phyloP scores from a whole-genome alignment of 2,797 vertebrate genomes.

The Bufotes viridis region DNA sequence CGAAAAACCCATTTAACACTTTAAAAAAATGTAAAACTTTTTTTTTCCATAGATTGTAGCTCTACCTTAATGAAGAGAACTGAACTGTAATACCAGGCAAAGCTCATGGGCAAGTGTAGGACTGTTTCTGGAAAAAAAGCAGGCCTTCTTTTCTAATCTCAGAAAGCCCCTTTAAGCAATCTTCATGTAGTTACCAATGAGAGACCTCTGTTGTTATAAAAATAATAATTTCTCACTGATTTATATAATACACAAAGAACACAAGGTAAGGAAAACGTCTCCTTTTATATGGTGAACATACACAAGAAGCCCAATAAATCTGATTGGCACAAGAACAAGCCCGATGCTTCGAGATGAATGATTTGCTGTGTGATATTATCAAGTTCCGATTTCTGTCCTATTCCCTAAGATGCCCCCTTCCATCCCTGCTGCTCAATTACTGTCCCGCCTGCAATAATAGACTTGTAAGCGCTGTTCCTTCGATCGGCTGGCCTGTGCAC shows the following conservation, averaged over 20 bases:
- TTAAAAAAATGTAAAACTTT: too few relatives aligned
- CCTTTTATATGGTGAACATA: conserved; percentile 4
- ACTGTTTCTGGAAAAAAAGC: background rate
- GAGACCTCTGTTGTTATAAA: background rate
- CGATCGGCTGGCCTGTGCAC: conserved; percentile 90
- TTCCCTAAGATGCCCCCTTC: conserved; percentile 79
- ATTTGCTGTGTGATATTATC: conserved; percentile 80
- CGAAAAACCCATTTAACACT: too few relatives aligned
- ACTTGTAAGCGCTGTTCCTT: conserved; percentile 87
- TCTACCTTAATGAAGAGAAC: background rate
- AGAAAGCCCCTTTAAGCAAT: background rate
- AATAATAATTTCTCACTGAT: background rate
- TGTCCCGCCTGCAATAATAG: conserved; percentile 90
- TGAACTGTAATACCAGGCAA: background rate
- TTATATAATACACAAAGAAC: background rate
- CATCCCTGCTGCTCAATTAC: conserved; percentile 84
- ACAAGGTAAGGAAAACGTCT: background rate
- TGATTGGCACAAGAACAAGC: conserved; percentile 70
- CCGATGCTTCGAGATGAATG: conserved; percentile 80
- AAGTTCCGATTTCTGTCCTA: conserved; percentile 79
- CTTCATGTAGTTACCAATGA: background rate
- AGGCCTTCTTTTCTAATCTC: background rate
- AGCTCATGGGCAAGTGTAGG: background rate
- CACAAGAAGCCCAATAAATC: conserved; percentile 24
- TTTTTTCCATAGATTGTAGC: background rate